Conservation (phyloP, 2,888 invertebrate species). For the Zonitis immaculata region DNA sequence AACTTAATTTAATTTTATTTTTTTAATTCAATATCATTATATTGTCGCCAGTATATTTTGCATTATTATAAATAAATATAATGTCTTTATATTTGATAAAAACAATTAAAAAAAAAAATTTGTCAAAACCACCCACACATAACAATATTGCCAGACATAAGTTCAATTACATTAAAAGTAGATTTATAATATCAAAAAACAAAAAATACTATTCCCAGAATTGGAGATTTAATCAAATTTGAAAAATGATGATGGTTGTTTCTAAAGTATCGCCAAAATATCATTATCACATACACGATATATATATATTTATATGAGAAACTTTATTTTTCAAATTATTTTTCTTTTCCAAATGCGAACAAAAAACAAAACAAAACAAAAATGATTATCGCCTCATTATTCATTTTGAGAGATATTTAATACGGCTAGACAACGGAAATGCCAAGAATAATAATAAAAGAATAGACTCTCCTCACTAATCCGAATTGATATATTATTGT, state of each 20-base stretch:
- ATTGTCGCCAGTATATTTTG: background rate
- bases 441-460: too few species aligned
- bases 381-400: too few species aligned
- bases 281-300: background rate
- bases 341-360: too few species aligned
- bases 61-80: background rate
- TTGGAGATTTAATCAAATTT: slow-evolving; percentile 2
- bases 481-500: too few species aligned
- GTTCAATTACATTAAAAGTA: background rate
- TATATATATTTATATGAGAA: too few species aligned
- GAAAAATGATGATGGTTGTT: background rate
- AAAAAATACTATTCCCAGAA: background rate
- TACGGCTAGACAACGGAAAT: too few species aligned
- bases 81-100: background rate
- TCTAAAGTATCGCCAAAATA: background rate
- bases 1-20: too few species aligned
- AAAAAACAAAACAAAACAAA: too few species aligned
- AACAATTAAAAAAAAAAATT: background rate
- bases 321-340: too few species aligned
- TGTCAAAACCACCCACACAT: background rate
- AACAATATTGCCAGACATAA: background rate
- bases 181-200: background rate
- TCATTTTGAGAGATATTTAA: too few species aligned
- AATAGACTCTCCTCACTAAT: too few species aligned
- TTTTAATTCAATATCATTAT: too few species aligned